A percentile compares a stretch with the other conserved stretches of the same genome.
These are phyloP conservation scores for Anolis apletophallus DNA, from an alignment of 2,797 vertebrate species.

Conservation along the genomic window DNA sequence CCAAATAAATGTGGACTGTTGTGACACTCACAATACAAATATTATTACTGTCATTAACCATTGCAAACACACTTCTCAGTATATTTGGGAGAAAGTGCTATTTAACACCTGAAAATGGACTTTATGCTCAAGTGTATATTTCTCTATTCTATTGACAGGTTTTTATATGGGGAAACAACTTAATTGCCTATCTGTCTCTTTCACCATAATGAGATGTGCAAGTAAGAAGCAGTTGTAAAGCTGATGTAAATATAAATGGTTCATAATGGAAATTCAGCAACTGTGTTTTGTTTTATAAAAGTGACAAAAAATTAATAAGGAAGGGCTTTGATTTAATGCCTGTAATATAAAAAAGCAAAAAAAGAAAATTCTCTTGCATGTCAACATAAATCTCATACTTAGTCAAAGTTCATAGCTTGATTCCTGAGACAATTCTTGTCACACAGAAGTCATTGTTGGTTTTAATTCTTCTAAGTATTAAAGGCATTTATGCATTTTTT, in stretches of 20 bases:
- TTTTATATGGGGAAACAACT: constrained; percentile 56
- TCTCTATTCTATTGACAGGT: constrained; percentile 39
- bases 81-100: constrained; percentile 33
- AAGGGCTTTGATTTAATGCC: constrained; percentile 33
- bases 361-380: constrained; percentile 10
- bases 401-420: background rate
- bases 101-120: constrained; percentile 25
- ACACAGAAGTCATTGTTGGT: background rate
- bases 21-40: constrained; percentile 53
- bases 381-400: constrained; percentile 37
- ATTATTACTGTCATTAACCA: constrained; percentile 60
- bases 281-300: constrained; percentile 50
- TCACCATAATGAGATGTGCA: constrained; percentile 51
- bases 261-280: constrained; percentile 59
- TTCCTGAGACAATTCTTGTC: constrained; percentile 30
- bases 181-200: constrained; percentile 65
- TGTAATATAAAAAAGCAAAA: constrained; percentile 31
- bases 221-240: constrained; percentile 52
- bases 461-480: background rate
- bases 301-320: constrained; percentile 61
- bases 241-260: constrained; percentile 61
- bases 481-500: background rate
- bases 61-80: constrained; percentile 47
- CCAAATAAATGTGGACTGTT: constrained; percentile 66
- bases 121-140: constrained; percentile 37